These are phyloP conservation scores for Glyphotaelius pellucidus DNA, from an alignment of 2,888 invertebrate species.

Conservation along the genomic window DNA sequence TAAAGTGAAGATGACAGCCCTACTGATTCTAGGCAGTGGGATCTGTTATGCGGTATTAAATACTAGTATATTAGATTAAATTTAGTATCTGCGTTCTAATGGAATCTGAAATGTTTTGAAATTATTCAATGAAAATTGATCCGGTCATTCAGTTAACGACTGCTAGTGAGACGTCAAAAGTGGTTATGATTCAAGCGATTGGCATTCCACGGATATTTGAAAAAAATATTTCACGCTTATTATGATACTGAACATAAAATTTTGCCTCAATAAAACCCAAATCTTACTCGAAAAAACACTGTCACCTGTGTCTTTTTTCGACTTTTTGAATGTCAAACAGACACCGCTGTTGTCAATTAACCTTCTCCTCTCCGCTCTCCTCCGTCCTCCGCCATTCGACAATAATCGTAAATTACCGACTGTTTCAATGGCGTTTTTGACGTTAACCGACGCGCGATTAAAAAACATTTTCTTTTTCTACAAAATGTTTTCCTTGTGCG, in stretches of 20 bases:
- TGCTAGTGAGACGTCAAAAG: background rate
- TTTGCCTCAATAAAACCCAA: slow-evolving; percentile 13
- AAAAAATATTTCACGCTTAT: background rate
- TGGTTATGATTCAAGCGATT: slow-evolving; percentile 2
- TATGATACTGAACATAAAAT: background rate
- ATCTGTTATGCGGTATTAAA: background rate
- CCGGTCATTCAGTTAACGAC: background rate
- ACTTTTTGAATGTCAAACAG: slow-evolving; percentile 65
- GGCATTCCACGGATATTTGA: background rate
- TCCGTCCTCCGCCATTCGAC: slow-evolving; percentile 60
- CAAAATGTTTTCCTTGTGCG: slow-evolving; percentile 48
- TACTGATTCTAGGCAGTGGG: background rate
- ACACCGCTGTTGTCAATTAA: slow-evolving; percentile 64
- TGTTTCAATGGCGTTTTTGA: slow-evolving; percentile 63
- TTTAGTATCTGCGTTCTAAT: background rate
- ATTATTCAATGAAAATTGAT: background rate
- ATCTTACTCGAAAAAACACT: background rate
- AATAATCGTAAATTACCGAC: slow-evolving; percentile 65
- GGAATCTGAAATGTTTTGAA: background rate
- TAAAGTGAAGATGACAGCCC: background rate
- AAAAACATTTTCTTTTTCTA: slow-evolving; percentile 57
- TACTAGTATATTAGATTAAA: background rate
- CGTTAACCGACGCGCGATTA: slow-evolving; percentile 62
- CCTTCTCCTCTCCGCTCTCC: slow-evolving; percentile 59
- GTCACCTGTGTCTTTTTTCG: slow-evolving; percentile 39